phyloP scores from a whole-genome alignment of 1,140 invertebrate species.

The Megalonaias nervosa region DNA sequence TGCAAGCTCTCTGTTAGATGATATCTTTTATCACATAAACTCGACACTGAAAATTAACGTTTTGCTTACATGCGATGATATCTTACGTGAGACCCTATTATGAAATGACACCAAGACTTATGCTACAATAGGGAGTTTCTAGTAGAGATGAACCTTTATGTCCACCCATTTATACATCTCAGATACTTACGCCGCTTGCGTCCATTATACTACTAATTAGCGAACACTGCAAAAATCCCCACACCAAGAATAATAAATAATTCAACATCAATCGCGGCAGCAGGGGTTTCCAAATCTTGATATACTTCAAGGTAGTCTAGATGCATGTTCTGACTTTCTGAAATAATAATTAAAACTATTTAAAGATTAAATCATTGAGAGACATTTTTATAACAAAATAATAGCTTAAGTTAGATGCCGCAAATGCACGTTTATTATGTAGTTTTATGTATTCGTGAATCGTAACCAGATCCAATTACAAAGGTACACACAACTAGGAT shows the following conservation, averaged over 20 bases:
- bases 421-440: too few relatives aligned
- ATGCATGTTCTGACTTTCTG: constrained; percentile 9
- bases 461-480: too few relatives aligned
- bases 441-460: too few relatives aligned
- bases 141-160: constrained; percentile 56
- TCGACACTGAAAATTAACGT: background rate
- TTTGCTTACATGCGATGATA: background rate
- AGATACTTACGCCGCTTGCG: constrained; percentile 39
- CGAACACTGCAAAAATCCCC: constrained; percentile 65
- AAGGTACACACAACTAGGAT: too few relatives aligned
- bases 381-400: background rate
- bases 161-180: constrained; percentile 64
- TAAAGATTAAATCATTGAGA: background rate
- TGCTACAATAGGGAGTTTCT: constrained; percentile 56
- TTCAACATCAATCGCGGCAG: constrained; percentile 63
- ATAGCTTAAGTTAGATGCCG: too few relatives aligned
- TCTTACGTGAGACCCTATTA: constrained; percentile 59
- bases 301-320: constrained; percentile 66
- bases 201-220: constrained; percentile 35
- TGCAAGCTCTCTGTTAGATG: background rate
- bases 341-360: background rate
- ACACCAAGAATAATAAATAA: constrained; percentile 63
- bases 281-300: constrained; percentile 57
- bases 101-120: constrained; percentile 61
- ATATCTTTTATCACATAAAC: background rate